These are phyloP conservation scores for Drosophila sp. DNA, from an alignment of 1,140 invertebrate species.

Conservation along the genomic window DNA sequence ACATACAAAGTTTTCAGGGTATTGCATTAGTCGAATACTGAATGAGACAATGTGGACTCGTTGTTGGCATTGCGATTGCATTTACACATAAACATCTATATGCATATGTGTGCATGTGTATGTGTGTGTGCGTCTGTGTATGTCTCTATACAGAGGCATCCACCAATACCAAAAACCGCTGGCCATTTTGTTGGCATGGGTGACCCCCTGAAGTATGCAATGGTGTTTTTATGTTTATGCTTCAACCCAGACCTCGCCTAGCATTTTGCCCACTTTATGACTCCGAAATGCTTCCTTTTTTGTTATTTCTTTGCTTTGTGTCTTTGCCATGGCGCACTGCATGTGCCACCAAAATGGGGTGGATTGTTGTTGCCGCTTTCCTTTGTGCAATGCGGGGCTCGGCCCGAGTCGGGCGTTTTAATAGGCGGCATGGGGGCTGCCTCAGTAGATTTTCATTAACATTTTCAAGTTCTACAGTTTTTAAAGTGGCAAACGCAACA, in stretches of 20 bases:
- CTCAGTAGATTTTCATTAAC: slow-evolving; percentile 71
- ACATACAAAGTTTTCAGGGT: neutral
- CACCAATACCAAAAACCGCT: slow-evolving; percentile 36
- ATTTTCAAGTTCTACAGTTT: slow-evolving; percentile 62
- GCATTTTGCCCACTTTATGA: slow-evolving; percentile 72
- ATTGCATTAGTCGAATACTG: neutral
- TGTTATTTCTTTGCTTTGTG: slow-evolving; percentile 15
- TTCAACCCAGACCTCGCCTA: slow-evolving; percentile 56
- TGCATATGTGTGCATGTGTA: neutral
- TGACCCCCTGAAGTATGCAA: slow-evolving; percentile 70
- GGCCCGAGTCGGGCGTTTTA: slow-evolving; percentile 67
- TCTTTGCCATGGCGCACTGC: slow-evolving; percentile 34
- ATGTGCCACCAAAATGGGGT: slow-evolving; percentile 36
- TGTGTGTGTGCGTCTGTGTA: slow-evolving; percentile 6
- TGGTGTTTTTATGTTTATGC: slow-evolving; percentile 55
- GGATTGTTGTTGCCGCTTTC: slow-evolving; percentile 45
- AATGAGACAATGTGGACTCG: neutral
- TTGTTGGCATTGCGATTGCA: slow-evolving; percentile 30
- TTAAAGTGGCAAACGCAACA: slow-evolving; percentile 44
- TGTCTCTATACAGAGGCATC: slow-evolving; percentile 20
- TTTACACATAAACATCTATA: slow-evolving; percentile 17
- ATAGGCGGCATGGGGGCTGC: slow-evolving; percentile 52
- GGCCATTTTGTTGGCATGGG: slow-evolving; percentile 55
- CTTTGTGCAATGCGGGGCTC: slow-evolving; percentile 59
- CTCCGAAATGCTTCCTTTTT: slow-evolving; percentile 43